Evolutionary conservation across 2,888 invertebrate species (phyloP).

Genomic region (Latrodectus hesperus): DNA sequence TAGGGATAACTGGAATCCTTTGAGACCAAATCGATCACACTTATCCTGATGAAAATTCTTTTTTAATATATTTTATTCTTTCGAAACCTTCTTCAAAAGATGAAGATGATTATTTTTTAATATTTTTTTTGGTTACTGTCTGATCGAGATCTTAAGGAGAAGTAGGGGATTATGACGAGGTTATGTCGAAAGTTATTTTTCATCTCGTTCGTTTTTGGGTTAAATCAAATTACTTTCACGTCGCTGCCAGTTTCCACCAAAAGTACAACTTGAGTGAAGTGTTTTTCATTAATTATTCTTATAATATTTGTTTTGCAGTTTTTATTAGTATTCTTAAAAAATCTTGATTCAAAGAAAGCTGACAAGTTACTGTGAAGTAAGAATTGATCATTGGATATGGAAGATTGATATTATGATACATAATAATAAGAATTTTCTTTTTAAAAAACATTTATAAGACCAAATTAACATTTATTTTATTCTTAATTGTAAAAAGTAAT

Average conservation of each 20-base stretch:
- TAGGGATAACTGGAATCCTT: conserved; percentile 38
- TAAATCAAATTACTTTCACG: conserved; percentile 49
- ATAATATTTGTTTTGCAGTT: background rate
- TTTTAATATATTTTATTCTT: conserved; percentile 27
- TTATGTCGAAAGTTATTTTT: conserved; percentile 52
- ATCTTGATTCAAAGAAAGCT: no score
- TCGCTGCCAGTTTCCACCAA: background rate
- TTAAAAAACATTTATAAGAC: no score
- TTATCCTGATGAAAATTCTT: conserved; percentile 64
- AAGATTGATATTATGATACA: no score
- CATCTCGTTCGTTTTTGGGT: background rate
- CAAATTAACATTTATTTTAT: no score
- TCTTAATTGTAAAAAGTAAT: no score
- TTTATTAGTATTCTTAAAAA: no score
- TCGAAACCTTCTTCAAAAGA: conserved; percentile 31
- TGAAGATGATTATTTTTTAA: conserved; percentile 54
- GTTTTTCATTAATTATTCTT: background rate
- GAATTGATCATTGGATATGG: no score
- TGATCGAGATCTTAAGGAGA: conserved; percentile 33
- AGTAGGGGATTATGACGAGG: conserved; percentile 60
- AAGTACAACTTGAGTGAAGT: background rate
- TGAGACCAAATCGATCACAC: conserved; percentile 67
- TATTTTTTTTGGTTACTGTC: conserved; percentile 11
- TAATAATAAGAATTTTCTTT: no score
- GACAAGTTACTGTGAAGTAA: no score